Conservation (phyloP, 2,797 vertebrate genomes). For the Gymnoscopelus braueri region DNA sequence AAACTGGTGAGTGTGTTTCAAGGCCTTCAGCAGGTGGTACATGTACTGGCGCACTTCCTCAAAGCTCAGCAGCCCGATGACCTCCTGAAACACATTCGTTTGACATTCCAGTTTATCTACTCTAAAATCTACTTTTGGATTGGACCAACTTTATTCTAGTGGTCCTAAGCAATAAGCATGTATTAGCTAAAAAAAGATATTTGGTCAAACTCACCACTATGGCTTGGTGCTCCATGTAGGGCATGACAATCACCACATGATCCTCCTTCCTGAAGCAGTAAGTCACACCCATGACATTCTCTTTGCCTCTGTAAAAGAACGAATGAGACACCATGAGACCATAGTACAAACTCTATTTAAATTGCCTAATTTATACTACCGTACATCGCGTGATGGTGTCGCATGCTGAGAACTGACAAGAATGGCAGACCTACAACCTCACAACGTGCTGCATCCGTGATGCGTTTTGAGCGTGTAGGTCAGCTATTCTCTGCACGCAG, state of each 20-base stretch:
- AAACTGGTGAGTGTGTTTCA: constrained; percentile 93
- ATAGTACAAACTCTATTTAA: background rate
- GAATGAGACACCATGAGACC: constrained; percentile 3
- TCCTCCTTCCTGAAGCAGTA: constrained; percentile 97
- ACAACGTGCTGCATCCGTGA: no score
- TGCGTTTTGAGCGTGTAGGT: no score
- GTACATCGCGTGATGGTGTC: no score
- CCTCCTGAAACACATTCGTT: constrained; percentile 82
- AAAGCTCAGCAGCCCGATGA: constrained; percentile 88
- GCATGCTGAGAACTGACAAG: no score
- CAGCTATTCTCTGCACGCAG: no score
- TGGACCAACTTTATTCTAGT: background rate
- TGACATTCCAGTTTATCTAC: background rate
- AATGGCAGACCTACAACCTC: no score
- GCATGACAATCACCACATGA: constrained; percentile 97
- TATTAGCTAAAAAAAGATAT: constrained; percentile 2
- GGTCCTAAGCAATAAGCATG: no score
- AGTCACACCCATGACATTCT: constrained; percentile 96
- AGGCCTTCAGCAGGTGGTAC: constrained; percentile 91
- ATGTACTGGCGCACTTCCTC: constrained; percentile 94
- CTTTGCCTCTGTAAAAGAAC: constrained; percentile 85
- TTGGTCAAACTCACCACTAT: constrained; percentile 85
- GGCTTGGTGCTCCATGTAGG: constrained; percentile 93
- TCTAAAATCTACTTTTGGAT: background rate
- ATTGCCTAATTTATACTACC: no score